Evolutionary conservation across 2,113 vertebrate species (phyloP).

Genomic region (Neomonachus schauinslandi): DNA sequence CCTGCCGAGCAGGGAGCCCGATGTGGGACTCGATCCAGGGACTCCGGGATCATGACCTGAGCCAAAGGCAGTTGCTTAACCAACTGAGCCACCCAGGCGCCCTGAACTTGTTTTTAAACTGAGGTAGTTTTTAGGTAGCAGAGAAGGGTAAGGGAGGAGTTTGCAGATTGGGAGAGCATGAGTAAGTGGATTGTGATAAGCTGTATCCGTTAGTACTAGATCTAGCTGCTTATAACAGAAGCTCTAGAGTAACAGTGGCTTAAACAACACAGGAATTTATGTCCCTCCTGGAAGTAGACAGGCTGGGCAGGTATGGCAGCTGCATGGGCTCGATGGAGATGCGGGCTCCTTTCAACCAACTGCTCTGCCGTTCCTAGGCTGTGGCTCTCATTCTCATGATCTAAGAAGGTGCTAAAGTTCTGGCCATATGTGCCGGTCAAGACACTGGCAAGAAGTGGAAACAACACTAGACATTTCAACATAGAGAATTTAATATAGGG

Average conservation of each 20-base stretch:
- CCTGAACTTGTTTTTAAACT: background rate
- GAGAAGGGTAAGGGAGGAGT: background rate
- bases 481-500: background rate
- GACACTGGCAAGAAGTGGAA: background rate
- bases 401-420: background rate
- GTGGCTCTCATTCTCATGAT: background rate
- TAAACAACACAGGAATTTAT: background rate
- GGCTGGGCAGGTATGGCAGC: rapidly evolving
- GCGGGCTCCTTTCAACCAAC: background rate
- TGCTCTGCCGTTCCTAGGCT: rapidly evolving
- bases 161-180: background rate
- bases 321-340: background rate
- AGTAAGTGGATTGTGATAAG: background rate
- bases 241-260: background rate
- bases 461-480: background rate
- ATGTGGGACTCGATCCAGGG: too few relatives aligned
- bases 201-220: background rate
- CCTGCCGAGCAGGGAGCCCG: too few relatives aligned
- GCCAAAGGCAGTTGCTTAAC: too few relatives aligned
- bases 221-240: background rate
- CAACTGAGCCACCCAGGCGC: too few relatives aligned
- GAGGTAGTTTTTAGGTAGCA: background rate
- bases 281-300: background rate
- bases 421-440: background rate
- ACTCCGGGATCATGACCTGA: too few relatives aligned